phyloP scores from a whole-genome alignment of 2,888 invertebrate genomes.

The Drosophila diplacantha region DNA sequence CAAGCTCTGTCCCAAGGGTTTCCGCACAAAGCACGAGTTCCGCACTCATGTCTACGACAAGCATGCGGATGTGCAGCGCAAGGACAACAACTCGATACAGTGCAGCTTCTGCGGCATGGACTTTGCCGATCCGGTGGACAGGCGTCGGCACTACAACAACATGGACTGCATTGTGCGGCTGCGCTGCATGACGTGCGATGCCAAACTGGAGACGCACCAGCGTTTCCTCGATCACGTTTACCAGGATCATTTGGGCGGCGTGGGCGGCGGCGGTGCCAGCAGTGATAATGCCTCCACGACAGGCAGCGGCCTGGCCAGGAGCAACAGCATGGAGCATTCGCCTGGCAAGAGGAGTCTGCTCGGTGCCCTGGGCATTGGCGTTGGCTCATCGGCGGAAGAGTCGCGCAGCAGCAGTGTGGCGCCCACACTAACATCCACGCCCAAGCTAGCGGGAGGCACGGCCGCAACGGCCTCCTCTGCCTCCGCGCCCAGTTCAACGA shows the following conservation, averaged over 20 bases:
- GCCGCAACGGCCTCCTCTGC: background rate
- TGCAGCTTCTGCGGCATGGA: conserved; percentile 77
- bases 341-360: conserved; percentile 60
- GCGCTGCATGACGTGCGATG: conserved; percentile 77
- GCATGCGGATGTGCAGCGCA: conserved; percentile 76
- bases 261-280: conserved; percentile 37
- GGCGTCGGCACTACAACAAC: conserved; percentile 78
- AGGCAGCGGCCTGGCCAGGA: conserved; percentile 43
- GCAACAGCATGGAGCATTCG: conserved; percentile 58
- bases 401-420: conserved; percentile 57
- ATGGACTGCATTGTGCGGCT: conserved; percentile 78
- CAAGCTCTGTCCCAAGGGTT: conserved; percentile 76
- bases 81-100: conserved; percentile 75
- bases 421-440: conserved; percentile 49
- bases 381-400: conserved; percentile 68
- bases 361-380: conserved; percentile 55
- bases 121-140: conserved; percentile 76
- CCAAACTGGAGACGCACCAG: conserved; percentile 76
- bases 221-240: conserved; percentile 78
- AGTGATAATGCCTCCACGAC: conserved; percentile 30
- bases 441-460: conserved; percentile 35
- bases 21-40: conserved; percentile 77
- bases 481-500: conserved; percentile 24
- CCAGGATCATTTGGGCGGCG: conserved; percentile 74
- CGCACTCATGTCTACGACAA: conserved; percentile 77